phyloP scores from a whole-genome alignment of 2,888 invertebrate genomes.

The Scaeva pyrastri region DNA sequence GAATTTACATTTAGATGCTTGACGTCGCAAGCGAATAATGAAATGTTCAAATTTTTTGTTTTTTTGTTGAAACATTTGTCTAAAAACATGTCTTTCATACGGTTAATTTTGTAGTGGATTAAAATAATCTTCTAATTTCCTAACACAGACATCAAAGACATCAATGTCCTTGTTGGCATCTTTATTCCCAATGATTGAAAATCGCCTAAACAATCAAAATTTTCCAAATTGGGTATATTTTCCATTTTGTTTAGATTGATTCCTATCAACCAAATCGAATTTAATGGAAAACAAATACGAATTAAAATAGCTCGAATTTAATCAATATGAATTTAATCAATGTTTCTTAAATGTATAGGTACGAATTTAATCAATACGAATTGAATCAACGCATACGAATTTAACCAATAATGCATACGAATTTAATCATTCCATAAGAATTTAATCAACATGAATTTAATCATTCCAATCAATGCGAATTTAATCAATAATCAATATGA shows the following conservation, averaged over 20 bases:
- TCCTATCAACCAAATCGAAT: slow-evolving; percentile 7
- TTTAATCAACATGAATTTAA: too few species aligned
- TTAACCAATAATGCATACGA: background rate
- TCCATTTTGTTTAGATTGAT: background rate
- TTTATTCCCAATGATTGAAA: background rate
- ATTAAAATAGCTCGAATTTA: too few species aligned
- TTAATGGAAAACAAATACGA: background rate
- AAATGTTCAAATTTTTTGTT: slow-evolving; percentile 1
- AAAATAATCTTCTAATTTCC: too few species aligned
- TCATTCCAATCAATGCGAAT: too few species aligned
- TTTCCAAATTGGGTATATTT: too few species aligned
- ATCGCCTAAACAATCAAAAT: too few species aligned
- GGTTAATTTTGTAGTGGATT: background rate
- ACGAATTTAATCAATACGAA: too few species aligned
- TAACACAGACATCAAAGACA: background rate
- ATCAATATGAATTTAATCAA: too few species aligned
- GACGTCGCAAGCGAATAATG: background rate
- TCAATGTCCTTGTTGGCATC: background rate
- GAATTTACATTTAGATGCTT: background rate
- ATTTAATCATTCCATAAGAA: background rate
- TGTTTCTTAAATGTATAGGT: too few species aligned
- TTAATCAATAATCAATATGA: too few species aligned
- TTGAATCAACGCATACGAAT: too few species aligned
- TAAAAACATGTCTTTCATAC: slow-evolving; percentile 9
- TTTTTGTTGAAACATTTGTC: slow-evolving; percentile 1